phyloP scores from a whole-genome alignment of 2,113 vertebrate species.

The Scytalopus superciliaris region DNA sequence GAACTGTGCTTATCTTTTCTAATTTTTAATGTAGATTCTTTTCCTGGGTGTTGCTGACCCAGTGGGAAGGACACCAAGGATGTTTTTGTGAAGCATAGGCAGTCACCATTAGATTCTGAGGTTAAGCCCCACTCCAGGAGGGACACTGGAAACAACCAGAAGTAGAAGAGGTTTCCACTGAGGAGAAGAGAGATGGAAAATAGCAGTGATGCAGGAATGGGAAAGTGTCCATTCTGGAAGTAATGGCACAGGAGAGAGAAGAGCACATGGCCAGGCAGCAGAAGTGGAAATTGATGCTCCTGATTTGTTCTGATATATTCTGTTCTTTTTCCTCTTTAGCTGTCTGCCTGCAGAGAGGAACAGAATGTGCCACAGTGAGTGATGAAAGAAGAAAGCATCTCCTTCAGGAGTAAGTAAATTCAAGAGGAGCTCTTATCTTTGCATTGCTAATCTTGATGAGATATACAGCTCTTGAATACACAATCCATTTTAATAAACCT shows the following conservation, averaged over 20 bases:
- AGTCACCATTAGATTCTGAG: background rate
- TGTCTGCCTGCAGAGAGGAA: background rate
- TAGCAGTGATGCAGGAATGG: fast-evolving
- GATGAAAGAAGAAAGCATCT: background rate
- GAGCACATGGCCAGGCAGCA: background rate
- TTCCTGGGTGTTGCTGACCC: background rate
- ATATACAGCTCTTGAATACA: background rate
- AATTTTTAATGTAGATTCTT: background rate
- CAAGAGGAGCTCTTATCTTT: background rate
- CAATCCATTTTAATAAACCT: background rate
- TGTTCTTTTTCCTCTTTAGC: background rate
- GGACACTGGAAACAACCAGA: background rate
- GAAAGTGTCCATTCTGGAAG: fast-evolving
- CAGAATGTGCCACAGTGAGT: background rate
- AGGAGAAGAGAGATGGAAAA: background rate
- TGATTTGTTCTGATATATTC: background rate
- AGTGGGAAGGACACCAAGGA: background rate
- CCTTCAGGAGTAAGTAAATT: background rate
- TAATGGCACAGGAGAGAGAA: background rate
- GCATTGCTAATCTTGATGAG: background rate
- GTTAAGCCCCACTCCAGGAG: background rate
- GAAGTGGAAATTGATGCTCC: background rate
- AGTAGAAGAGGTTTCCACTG: background rate
- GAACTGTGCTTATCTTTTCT: background rate
- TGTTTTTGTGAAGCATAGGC: background rate